Percentiles rank a stretch among this genome's conserved stretches.
Evolutionary conservation across 1,140 invertebrate genomes (phyloP).

Genomic region (Muscidifurax raptorellus): DNA sequence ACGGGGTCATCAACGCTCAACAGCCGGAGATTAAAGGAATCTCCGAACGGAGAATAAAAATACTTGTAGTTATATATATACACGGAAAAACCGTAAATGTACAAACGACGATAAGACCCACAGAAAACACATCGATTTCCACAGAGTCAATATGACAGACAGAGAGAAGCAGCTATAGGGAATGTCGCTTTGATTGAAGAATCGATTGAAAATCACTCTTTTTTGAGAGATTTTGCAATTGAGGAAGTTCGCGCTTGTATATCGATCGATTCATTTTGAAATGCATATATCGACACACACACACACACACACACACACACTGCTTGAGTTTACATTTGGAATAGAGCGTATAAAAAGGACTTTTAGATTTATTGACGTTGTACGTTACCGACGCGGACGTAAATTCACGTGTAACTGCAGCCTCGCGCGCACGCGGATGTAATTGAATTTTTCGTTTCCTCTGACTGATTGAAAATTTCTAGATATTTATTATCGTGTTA

Average conservation of each 20-base stretch:
- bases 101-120: neutral
- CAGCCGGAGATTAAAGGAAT: neutral
- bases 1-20: neutral
- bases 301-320: no score
- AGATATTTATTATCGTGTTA: no score
- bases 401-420: neutral
- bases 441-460: neutral
- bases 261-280: neutral
- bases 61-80: neutral
- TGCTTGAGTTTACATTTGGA: neutral
- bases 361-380: neutral
- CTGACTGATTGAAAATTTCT: neutral
- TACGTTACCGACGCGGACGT: neutral
- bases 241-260: neutral
- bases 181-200: no score
- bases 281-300: neutral
- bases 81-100: neutral
- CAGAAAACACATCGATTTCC: neutral
- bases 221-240: neutral
- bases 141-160: neutral
- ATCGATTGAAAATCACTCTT: no score
- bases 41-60: neutral
- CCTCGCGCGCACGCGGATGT: no score
- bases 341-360: neutral
- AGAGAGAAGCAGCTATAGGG: no score